A percentile compares a stretch with the other conserved stretches of the same genome.
Evolutionary conservation across 2,113 vertebrate species (phyloP).

Genomic region (Macrotus californicus): DNA sequence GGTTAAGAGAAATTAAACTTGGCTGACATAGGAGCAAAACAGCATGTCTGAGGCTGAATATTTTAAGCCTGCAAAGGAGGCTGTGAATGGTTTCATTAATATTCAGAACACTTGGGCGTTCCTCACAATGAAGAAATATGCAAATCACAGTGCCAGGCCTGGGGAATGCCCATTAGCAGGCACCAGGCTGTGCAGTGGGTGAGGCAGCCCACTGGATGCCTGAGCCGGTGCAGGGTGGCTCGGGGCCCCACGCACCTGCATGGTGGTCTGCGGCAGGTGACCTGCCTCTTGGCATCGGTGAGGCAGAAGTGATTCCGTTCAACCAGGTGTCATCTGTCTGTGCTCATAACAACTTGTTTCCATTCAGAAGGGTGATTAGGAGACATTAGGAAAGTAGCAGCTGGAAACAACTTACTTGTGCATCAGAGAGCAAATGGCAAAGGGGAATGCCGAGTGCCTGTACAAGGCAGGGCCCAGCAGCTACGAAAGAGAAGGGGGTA

Average conservation of each 20-base stretch:
- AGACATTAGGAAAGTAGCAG: neutral
- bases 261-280: neutral
- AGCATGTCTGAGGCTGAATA: constrained; percentile 59
- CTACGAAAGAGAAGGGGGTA: neutral
- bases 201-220: neutral
- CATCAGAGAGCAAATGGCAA: neutral
- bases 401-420: neutral
- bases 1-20: constrained; percentile 74
- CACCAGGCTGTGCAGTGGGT: fast-evolving
- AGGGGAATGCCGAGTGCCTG: fast-evolving
- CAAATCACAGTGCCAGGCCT: neutral
- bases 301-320: neutral
- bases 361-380: neutral
- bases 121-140: neutral
- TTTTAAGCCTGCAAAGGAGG: constrained; percentile 53
- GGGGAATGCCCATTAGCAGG: neutral
- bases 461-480: neutral
- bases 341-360: neutral
- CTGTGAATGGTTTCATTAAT: constrained; percentile 51
- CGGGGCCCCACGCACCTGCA: neutral
- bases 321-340: neutral
- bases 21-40: constrained; percentile 48
- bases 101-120: constrained; percentile 47
- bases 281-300: neutral
- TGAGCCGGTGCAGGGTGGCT: neutral